Base-by-base conservation (phyloP, 2,113 vertebrate genomes). In the Pungitius pungitius region DNA sequence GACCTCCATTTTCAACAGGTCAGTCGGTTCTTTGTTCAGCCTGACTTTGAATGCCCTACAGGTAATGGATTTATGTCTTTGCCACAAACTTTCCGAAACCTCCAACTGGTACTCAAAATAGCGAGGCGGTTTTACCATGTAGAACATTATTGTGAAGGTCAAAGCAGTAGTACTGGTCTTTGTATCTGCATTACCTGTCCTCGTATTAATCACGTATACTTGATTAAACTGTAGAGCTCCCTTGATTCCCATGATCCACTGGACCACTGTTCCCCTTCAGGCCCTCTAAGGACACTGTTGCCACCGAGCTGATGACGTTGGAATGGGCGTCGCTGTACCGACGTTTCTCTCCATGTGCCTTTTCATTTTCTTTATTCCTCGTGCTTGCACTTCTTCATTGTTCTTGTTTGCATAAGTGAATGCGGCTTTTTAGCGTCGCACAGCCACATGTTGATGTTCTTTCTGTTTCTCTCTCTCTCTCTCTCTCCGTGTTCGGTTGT, bases 281-380 rank as follows among this genome's bases (percentile, higher is more conserved):
- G 13, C 55, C 22, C 37, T 59, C 49, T 51, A 49, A 69, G 33
- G 55, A 40, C 42, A 47, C 12, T 68, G 24, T 61, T 75, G 51
- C 57, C 73, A 35, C 64, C 66, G 59, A 56, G 67, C 63, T 79
- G 65, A 66, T 81, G 62, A 77, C 73, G 72, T 45, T n/a, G n/a
- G n/a, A n/a, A n/a, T n/a, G n/a, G n/a, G n/a, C n/a, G n/a, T n/a
- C n/a, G n/a, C n/a, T n/a, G n/a, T n/a, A n/a, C n/a, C n/a, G n/a
- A n/a, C n/a, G n/a, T n/a, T n/a, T n/a, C n/a, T n/a, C n/a, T n/a
- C n/a, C n/a, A n/a, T n/a, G n/a, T n/a, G n/a, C n/a, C n/a, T n/a
- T n/a, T n/a, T n/a, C n/a, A n/a, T n/a, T n/a, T n/a, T n/a, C n/a
- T n/a, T n/a, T n/a, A n/a, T n/a, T n/a, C n/a, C n/a, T n/a, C n/a